Conservation (phyloP, 2,797 vertebrate genomes). For the Nyctalus aviator region DNA sequence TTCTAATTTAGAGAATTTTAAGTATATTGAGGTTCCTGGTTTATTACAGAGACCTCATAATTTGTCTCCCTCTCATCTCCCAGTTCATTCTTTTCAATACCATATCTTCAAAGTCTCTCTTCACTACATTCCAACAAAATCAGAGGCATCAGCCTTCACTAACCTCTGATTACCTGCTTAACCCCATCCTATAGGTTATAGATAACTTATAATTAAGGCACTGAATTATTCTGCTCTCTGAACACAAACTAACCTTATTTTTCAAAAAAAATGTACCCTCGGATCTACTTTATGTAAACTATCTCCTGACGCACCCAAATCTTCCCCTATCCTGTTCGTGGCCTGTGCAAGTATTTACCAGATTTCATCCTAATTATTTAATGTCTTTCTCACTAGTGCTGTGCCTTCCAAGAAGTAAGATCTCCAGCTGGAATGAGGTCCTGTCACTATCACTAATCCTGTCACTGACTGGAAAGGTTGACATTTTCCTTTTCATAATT, state of each 20-base stretch:
- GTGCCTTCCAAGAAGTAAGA: background rate
- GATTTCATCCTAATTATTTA: background rate
- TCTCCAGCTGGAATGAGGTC: background rate
- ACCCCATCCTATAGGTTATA: background rate
- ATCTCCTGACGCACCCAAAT: background rate
- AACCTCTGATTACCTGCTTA: background rate
- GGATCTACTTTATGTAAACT: background rate
- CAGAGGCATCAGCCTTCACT: background rate
- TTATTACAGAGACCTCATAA: background rate
- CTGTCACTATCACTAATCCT: background rate
- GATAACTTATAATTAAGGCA: background rate
- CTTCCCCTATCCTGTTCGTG: background rate
- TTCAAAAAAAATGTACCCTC: background rate
- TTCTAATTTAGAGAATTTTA: background rate
- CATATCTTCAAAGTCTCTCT: background rate
- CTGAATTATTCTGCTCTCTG: background rate
- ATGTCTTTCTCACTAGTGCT: background rate
- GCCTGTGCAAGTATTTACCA: background rate
- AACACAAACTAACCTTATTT: background rate
- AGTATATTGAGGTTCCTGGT: background rate
- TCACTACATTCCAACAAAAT: background rate
- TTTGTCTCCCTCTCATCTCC: background rate
- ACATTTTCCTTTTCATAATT: constrained; percentile 59
- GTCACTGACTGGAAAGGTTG: background rate
- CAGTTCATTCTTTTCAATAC: background rate